Conservation (phyloP, 2,888 invertebrate genomes). For the Caenorhabditis drosophilae region DNA sequence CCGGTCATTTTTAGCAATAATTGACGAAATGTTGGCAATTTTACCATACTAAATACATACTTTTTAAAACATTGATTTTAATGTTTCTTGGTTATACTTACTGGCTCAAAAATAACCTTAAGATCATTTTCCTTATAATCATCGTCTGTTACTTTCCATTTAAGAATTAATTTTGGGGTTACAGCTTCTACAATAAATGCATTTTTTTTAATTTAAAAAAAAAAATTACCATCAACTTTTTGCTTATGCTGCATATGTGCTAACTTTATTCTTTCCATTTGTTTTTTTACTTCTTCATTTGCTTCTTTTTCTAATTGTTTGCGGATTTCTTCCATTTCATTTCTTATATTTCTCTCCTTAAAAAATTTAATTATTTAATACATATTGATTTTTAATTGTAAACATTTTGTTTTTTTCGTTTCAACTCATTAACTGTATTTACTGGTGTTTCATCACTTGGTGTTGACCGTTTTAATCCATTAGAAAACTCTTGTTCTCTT, state of each 20-base stretch:
- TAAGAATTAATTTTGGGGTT: constrained; percentile 20
- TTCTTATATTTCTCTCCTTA: constrained; percentile 24
- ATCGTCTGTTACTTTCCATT: constrained; percentile 18
- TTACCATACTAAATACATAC: constrained; percentile 19
- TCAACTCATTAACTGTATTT: constrained; percentile 19
- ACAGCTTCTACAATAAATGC: neutral
- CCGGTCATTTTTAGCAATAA: constrained; percentile 16
- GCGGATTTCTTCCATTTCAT: constrained; percentile 42
- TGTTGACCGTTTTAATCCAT: constrained; percentile 13
- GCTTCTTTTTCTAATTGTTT: constrained; percentile 37
- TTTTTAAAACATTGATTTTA: neutral
- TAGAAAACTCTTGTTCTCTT: constrained; percentile 36
- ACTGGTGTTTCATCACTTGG: constrained; percentile 5
- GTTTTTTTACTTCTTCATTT: constrained; percentile 39
- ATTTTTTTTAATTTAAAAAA: constrained; percentile 4
- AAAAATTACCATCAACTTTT: neutral
- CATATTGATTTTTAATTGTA: neutral
- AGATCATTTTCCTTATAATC: constrained; percentile 24
- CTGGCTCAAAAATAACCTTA: constrained; percentile 13
- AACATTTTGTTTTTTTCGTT: constrained; percentile 15
- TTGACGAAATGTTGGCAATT: constrained; percentile 18
- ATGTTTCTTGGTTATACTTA: constrained; percentile 3
- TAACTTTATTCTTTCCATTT: constrained; percentile 12
- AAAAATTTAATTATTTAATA: neutral
- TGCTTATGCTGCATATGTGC: neutral